Conservation (phyloP, 2,113 vertebrate species). For the Burhinus oedicnemus region DNA sequence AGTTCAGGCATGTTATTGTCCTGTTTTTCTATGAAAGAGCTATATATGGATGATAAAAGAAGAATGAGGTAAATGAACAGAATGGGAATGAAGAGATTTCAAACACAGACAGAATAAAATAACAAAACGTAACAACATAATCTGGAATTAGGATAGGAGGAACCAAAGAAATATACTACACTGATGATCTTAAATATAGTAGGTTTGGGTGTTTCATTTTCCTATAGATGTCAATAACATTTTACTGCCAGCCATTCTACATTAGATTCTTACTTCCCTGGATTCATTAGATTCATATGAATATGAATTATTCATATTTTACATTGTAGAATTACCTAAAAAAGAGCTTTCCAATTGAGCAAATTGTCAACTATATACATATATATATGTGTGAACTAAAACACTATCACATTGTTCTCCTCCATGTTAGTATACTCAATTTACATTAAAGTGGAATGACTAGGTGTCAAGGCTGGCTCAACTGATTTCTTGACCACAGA, state of each 20-base stretch:
- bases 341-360: background rate
- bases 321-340: background rate
- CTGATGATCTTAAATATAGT: background rate
- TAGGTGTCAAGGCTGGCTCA: background rate
- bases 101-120: background rate
- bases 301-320: background rate
- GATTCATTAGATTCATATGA: background rate
- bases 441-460: background rate
- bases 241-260: background rate
- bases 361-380: background rate
- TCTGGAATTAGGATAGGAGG: background rate
- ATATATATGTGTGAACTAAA: background rate
- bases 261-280: background rate
- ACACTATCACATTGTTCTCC: background rate
- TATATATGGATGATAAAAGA: background rate
- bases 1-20: background rate
- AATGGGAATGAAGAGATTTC: background rate
- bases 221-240: background rate
- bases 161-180: background rate
- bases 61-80: background rate
- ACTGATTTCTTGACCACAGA: background rate
- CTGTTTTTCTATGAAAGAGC: background rate
- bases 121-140: background rate
- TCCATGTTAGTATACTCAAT: background rate
- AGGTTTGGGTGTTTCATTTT: background rate